Evolutionary conservation across 2,113 vertebrate species (phyloP).

Genomic region (Myrmophylax atrothorax): DNA sequence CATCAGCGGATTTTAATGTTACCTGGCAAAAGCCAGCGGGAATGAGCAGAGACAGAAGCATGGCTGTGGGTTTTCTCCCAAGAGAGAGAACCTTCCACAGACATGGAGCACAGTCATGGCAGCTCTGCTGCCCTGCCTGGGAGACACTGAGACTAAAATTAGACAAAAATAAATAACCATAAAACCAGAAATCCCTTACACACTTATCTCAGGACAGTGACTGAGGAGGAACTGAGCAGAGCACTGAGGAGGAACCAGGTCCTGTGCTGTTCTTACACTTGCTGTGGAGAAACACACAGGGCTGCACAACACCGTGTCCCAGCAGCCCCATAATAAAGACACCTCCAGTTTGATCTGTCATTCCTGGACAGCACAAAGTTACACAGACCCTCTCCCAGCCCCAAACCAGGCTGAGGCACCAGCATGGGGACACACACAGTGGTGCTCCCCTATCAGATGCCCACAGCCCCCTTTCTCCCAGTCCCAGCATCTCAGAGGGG

Average conservation of each 20-base stretch:
- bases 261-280: neutral
- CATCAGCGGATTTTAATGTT: neutral
- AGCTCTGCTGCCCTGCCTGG: neutral
- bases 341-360: neutral
- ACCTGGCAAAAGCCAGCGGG: neutral
- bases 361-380: neutral
- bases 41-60: neutral
- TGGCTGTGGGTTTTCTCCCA: neutral
- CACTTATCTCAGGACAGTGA: rapidly evolving
- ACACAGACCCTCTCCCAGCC: neutral
- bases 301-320: rapidly evolving
- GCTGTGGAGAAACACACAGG: rapidly evolving
- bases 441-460: neutral
- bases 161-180: neutral
- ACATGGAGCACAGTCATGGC: neutral
- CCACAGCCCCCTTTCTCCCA: neutral
- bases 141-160: neutral
- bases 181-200: neutral
- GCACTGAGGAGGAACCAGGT: neutral
- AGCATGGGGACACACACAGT: rapidly evolving
- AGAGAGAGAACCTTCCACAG: neutral
- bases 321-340: rapidly evolving
- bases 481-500: neutral
- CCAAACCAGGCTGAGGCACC: neutral
- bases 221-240: neutral